Evolutionary conservation across 2,113 vertebrate species (phyloP).

Genomic region (Perca fluviatilis): DNA sequence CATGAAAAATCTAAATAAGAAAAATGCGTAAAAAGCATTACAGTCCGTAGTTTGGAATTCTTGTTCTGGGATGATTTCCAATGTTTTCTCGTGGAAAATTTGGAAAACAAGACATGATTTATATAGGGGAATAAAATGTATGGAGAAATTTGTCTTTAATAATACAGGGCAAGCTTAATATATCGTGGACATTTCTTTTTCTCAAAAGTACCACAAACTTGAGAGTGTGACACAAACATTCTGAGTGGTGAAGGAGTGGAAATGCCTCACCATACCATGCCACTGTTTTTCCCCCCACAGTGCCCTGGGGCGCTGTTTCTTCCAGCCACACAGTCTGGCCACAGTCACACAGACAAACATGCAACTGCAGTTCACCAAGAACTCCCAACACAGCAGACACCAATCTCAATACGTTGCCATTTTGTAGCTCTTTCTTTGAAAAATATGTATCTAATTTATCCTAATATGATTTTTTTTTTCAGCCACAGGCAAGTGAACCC

Average conservation of each 20-base stretch:
- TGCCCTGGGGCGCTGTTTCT: constrained; percentile 35
- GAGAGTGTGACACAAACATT: constrained; percentile 48
- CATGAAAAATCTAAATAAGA: constrained; percentile 32
- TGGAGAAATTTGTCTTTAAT: constrained; percentile 44
- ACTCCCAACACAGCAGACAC: constrained; percentile 33
- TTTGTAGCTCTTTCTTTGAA: constrained; percentile 31
- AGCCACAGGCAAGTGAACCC: constrained; percentile 20
- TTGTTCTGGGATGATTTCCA: constrained; percentile 48
- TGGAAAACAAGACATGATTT: constrained; percentile 55
- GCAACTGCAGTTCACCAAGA: constrained; percentile 44
- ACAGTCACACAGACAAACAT: constrained; percentile 56
- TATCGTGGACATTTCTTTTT: neutral
- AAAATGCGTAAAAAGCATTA: constrained; percentile 33
- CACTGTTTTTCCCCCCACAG: constrained; percentile 4
- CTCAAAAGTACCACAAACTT: constrained; percentile 38
- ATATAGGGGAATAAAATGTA: constrained; percentile 8
- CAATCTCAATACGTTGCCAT: constrained; percentile 34
- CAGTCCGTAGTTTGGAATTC: constrained; percentile 28
- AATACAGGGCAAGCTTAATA: constrained; percentile 38
- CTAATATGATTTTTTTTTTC: constrained; percentile 21
- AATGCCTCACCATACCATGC: constrained; percentile 13
- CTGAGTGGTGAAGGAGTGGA: constrained; percentile 15
- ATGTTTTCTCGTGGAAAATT: constrained; percentile 6
- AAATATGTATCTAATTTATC: constrained; percentile 44
- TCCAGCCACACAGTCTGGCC: constrained; percentile 60